Evolutionary conservation across 2,888 invertebrate genomes (phyloP), one percentile per base, ranked within the genome.

Genomic region (Drosophila incognita): DNA sequence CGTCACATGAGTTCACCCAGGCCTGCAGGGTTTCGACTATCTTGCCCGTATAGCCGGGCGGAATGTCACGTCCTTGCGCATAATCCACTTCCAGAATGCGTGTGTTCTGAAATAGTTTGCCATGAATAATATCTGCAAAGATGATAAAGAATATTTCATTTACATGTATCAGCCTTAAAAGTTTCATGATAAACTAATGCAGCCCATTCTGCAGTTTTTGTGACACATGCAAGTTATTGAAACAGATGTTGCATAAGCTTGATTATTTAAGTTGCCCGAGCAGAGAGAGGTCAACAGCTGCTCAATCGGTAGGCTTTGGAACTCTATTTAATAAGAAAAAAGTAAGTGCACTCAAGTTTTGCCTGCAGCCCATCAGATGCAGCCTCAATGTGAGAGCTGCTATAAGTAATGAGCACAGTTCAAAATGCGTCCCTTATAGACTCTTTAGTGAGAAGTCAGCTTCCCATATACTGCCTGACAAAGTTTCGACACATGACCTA

Each of bases 51-150:
- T 98, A 97, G 60, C 96, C 97, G 0, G 96, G 95, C 40, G 96
- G 95, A 36, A 99, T 98, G 91, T 99, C 99, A 24, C 99, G 94
- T 0, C 99, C 99, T 40, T 99, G 95, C 0, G 99, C 98, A 86
- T 97, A 98, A 92, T 99, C 99, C 0, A 99, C 96, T 93, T 99
- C 99, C 42, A 99, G 94, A 77, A 97, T 96, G 82, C 97, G 97
- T 93, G 98, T 98, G 91, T 98, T 97, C 92, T 99, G 99, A 93
- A 99, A 99, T 79, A 99, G 94, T 93, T 99, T 99, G 3, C 99
- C 99, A 82, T 97, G 97, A 83, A 99, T 98, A 81, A 99, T 97
- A 92, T 98, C 98, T 96, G 93, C 0, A 94, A 91, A 87, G 29
- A 59, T 11, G 18, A 13, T 29, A 48, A 27, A 46, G 5, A 27